A percentile compares a stretch with the other conserved stretches of the same genome.
Evolutionary conservation across 2,113 vertebrate species (phyloP).

Genomic region (Silurus glanis): DNA sequence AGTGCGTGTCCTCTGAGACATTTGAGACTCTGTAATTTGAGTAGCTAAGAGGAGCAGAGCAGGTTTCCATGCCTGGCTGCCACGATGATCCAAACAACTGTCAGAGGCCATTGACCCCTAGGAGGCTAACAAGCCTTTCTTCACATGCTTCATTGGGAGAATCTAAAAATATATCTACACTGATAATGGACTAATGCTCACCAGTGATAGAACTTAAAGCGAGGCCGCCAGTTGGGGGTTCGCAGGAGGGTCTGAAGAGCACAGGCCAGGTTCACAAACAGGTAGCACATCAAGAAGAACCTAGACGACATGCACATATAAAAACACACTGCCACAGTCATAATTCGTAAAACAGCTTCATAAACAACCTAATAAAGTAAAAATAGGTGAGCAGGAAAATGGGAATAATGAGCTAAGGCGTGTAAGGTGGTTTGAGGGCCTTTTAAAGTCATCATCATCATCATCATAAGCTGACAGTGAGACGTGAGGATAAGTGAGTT

Average conservation of each 20-base stretch:
- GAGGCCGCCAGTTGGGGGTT: slow-evolving; percentile 91
- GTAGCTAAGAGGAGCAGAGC: background rate
- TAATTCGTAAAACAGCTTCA: background rate
- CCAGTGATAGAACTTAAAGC: slow-evolving; percentile 75
- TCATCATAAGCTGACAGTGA: background rate
- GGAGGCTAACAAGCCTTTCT: background rate
- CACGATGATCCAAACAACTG: background rate
- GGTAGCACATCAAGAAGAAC: slow-evolving; percentile 98
- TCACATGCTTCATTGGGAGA: background rate
- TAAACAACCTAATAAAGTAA: background rate
- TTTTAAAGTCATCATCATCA: slow-evolving; percentile 31
- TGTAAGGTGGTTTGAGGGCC: background rate
- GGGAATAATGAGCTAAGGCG: background rate
- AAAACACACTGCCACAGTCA: background rate
- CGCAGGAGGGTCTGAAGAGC: slow-evolving; percentile 89
- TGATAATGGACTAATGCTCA: slow-evolving; percentile 43
- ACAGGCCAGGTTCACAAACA: slow-evolving; percentile 96
- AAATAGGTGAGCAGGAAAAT: background rate
- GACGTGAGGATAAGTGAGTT: background rate
- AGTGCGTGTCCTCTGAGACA: slow-evolving; percentile 7
- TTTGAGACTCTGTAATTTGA: slow-evolving; percentile 15
- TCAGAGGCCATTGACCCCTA: slow-evolving; percentile 10
- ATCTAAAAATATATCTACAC: background rate
- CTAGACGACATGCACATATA: slow-evolving; percentile 58
- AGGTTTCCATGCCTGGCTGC: slow-evolving; percentile 3